Percentiles rank a stretch among this genome's conserved stretches.
Evolutionary conservation across 2,113 vertebrate species (phyloP).

Genomic region (Coptodon rendalli): DNA sequence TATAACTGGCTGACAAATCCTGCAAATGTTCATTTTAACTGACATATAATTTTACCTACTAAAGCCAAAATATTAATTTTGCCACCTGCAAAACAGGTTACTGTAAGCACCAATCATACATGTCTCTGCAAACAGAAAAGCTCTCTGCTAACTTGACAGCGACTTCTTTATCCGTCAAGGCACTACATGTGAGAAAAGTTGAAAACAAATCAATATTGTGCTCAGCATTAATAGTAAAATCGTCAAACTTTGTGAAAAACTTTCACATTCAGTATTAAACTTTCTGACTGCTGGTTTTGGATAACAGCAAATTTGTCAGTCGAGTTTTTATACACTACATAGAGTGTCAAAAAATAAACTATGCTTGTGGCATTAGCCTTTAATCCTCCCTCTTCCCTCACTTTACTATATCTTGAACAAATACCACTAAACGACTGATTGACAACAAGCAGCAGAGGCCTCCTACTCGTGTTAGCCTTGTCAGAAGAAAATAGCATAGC

Average conservation of each 20-base stretch:
- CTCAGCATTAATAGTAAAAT: not conserved
- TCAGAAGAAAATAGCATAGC: conserved; percentile 1
- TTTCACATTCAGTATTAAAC: fast-evolving
- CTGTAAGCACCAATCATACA: not conserved
- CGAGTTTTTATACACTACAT: not conserved
- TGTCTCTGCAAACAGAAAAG: not conserved
- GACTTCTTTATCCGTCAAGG: not conserved
- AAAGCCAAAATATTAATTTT: not conserved
- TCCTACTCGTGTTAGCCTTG: not conserved
- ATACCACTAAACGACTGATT: not conserved
- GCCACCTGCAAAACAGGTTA: not conserved
- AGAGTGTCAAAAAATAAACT: not conserved
- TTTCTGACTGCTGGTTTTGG: not conserved
- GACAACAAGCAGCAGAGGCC: not conserved
- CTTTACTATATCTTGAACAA: not conserved
- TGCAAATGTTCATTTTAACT: not conserved
- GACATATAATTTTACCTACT: not conserved
- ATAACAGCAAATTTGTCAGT: not conserved
- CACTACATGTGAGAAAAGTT: not conserved
- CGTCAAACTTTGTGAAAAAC: not conserved
- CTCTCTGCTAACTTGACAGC: not conserved
- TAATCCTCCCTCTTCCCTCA: not conserved
- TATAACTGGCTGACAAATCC: not conserved
- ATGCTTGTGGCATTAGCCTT: not conserved
- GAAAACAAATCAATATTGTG: not conserved